Conservation (phyloP, 2,113 vertebrate genomes). For the Stegostoma tigrinum region DNA sequence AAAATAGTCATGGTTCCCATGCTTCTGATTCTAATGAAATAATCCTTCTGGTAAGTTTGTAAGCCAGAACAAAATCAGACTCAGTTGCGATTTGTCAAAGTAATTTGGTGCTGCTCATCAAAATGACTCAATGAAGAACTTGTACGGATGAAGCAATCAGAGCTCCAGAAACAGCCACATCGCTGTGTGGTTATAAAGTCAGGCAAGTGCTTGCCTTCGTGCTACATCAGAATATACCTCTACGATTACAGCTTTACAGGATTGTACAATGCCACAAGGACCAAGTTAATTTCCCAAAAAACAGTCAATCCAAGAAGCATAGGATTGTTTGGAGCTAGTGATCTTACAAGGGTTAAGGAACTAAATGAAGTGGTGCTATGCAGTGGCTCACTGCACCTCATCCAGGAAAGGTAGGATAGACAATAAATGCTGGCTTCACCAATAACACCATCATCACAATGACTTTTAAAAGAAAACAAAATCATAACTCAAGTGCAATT, state of each 20-base stretch:
- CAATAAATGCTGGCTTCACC: background rate
- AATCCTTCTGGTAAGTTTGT: background rate
- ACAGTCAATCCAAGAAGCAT: background rate
- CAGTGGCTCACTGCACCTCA: background rate
- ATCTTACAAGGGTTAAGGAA: background rate
- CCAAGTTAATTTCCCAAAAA: background rate
- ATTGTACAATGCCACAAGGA: background rate
- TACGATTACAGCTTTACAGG: background rate
- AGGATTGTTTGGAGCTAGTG: background rate
- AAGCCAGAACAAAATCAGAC: background rate
- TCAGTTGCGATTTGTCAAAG: background rate
- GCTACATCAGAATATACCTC: background rate
- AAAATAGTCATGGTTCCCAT: background rate
- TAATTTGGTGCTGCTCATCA: background rate
- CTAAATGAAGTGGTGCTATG: background rate
- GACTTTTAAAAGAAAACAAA: background rate
- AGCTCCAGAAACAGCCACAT: background rate
- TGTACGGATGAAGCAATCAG: background rate
- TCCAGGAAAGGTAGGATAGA: background rate
- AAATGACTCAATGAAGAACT: background rate
- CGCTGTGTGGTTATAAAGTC: background rate
- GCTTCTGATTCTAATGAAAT: background rate
- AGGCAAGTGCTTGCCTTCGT: background rate
- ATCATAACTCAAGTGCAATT: background rate
- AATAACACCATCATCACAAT: background rate